These are phyloP conservation scores for Chloroclystis v-ata DNA, from an alignment of 2,888 invertebrate species.

Conservation along the genomic window DNA sequence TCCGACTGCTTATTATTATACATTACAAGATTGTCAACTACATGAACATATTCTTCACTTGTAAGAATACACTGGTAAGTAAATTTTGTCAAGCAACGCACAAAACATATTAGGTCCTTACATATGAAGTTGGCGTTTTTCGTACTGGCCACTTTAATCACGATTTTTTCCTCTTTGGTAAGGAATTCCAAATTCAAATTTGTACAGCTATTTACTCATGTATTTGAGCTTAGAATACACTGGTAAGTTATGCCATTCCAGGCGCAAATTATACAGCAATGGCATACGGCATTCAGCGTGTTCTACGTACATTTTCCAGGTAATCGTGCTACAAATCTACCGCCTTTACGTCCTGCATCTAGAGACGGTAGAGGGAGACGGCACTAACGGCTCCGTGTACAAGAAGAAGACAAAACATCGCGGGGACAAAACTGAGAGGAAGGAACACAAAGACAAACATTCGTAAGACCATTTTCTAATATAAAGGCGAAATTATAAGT, in stretches of 20 bases:
- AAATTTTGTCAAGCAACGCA: too few species aligned
- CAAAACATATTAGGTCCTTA: too few species aligned
- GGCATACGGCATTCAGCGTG: too few species aligned
- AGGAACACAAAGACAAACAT: constrained; percentile 49
- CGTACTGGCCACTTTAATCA: too few species aligned
- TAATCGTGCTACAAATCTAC: constrained; percentile 91
- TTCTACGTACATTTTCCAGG: constrained; percentile 59
- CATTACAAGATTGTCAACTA: constrained; percentile 94
- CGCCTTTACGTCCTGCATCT: constrained; percentile 88
- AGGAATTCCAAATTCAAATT: too few species aligned
- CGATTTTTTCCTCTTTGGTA: too few species aligned
- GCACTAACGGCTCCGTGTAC: constrained; percentile 55
- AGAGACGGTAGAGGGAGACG: constrained; percentile 72
- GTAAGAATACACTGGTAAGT: constrained; percentile 91
- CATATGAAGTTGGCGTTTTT: too few species aligned
- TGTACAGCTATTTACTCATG: too few species aligned
- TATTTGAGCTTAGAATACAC: too few species aligned
- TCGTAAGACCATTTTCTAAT: constrained; percentile 45
- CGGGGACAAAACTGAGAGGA: constrained; percentile 41
- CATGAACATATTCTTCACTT: constrained; percentile 97
- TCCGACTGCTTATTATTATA: constrained; percentile 90
- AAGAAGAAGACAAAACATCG: constrained; percentile 51
- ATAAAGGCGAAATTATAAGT: too few species aligned
- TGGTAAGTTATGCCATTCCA: too few species aligned
- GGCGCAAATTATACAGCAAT: too few species aligned